Conservation (phyloP, 2,888 invertebrate genomes). For the Philhelius pedissequus region DNA sequence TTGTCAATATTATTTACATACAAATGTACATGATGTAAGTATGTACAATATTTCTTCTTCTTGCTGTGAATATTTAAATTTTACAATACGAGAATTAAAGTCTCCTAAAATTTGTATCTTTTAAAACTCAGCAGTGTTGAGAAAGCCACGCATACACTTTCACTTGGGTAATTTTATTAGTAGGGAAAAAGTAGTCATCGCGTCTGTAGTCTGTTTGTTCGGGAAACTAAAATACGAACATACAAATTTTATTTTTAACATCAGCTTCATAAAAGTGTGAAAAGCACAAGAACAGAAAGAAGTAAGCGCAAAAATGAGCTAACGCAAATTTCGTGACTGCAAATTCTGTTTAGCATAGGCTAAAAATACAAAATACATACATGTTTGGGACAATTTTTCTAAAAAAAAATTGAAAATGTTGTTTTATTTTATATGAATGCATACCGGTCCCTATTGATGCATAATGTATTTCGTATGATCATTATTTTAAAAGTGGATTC, state of each 20-base stretch:
- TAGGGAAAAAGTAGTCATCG: slow-evolving; percentile 24
- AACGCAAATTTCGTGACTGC: slow-evolving; percentile 7
- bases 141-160: slow-evolving; percentile 48
- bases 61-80: neutral
- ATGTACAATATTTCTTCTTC: slow-evolving; percentile 22
- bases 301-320: slow-evolving; percentile 41
- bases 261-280: slow-evolving; percentile 69
- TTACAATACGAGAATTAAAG: slow-evolving; percentile 17
- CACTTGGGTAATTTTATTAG: neutral
- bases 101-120: slow-evolving; percentile 32
- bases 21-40: slow-evolving; percentile 29
- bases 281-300: slow-evolving; percentile 37
- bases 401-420: neutral
- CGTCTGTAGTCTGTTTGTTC: slow-evolving; percentile 24
- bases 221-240: slow-evolving; percentile 62
- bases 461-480: too few species aligned
- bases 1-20: too few species aligned
- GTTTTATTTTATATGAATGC: neutral
- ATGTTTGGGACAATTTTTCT: neutral
- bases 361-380: neutral
- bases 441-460: neutral
- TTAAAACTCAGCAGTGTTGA: slow-evolving; percentile 25
- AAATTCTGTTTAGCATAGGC: neutral
- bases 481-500: too few species aligned
- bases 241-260: slow-evolving; percentile 76